A percentile compares a stretch with the other conserved stretches of the same genome.
Evolutionary conservation across 2,888 invertebrate species (phyloP).

Genomic region (Stenichneumon culpator): DNA sequence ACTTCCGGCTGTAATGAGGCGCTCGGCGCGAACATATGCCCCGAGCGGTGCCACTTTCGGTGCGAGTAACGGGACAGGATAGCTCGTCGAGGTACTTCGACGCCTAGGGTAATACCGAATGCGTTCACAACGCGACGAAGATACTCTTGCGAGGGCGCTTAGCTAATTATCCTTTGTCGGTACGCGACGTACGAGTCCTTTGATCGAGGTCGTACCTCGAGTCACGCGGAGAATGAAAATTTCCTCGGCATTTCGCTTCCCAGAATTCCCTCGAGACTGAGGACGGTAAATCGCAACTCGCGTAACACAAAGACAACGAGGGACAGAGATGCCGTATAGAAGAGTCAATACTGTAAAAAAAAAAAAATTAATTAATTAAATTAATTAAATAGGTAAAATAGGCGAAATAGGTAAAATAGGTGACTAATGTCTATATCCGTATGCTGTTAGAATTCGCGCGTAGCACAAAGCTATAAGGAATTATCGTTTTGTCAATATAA

Average conservation of each 20-base stretch:
- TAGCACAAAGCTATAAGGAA: conserved; percentile 55
- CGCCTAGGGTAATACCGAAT: conserved; percentile 26
- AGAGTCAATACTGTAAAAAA: conserved; percentile 57
- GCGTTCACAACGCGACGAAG: conserved; percentile 29
- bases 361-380: not conserved
- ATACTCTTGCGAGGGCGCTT: conserved; percentile 13
- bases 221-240: conserved; percentile 37
- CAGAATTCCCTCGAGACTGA: conserved; percentile 1
- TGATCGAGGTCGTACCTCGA: conserved; percentile 41
- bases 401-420: conserved; percentile 19
- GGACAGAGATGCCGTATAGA: conserved; percentile 23
- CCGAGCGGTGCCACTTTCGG: conserved; percentile 10
- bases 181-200: conserved; percentile 14
- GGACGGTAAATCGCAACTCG: conserved; percentile 28
- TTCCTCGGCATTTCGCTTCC: not conserved
- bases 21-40: no score
- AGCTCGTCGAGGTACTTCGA: conserved; percentile 19
- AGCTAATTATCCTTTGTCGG: conserved; percentile 40
- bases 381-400: not conserved
- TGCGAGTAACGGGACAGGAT: not conserved
- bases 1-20: not conserved
- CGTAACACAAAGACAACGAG: conserved; percentile 56
- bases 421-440: conserved; percentile 24
- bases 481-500: conserved; percentile 30
- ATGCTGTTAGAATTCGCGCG: conserved; percentile 14